Evolutionary conservation across 1,140 invertebrate species (phyloP), one percentile per base, ranked within the genome.

Genomic region (Drosophila punjabiensis): DNA sequence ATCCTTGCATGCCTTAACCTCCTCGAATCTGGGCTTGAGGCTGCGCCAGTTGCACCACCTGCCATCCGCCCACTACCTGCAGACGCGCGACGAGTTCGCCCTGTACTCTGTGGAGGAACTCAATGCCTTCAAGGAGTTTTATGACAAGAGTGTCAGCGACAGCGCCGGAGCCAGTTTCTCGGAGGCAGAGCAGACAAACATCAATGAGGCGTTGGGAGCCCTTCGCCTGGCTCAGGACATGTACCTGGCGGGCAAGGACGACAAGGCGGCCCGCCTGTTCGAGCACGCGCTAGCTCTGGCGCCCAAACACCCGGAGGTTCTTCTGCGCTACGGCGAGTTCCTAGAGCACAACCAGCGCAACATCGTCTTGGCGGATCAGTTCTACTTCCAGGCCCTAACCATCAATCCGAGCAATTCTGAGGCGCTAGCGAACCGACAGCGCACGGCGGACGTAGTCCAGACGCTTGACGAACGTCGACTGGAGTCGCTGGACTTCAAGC

Each of bases 281-380:
- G 96, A 97, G 93, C 98, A 99, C 94, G 98, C 98, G 0, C 95
- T 98, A 30, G 96, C 97, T 0, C 93, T 99, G 28, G 97, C 98
- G 18, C 98, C 99, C 0, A 95, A 96, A 77, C 97, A 99, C 94
- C 97, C 98, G 2, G 98, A 99, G 84, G 96, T 99, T 53, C 93
- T 99, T 13, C 98, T 97, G 82, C 95, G 97, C 79, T 99, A 98
- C 93, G 98, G 98, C 32, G 98, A 99, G 93, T 98, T 98, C 93
- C 93, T 99, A 30, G 98, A 99, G 93, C 95, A 96, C 62, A 96
- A 96, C 18, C 95, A 97, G 78, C 95, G 97, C 35, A 97, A 99
- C 94, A 94, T 99, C 28, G 95, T 99, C 3, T 95, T 95, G 92
- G 99, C 99, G 6, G 98, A 99, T 94, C 97, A 98, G 85, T 95